Evolutionary conservation across 2,113 vertebrate genomes (phyloP), one percentile per base, ranked within the genome.

Genomic region (Copsychus sechellarum): DNA sequence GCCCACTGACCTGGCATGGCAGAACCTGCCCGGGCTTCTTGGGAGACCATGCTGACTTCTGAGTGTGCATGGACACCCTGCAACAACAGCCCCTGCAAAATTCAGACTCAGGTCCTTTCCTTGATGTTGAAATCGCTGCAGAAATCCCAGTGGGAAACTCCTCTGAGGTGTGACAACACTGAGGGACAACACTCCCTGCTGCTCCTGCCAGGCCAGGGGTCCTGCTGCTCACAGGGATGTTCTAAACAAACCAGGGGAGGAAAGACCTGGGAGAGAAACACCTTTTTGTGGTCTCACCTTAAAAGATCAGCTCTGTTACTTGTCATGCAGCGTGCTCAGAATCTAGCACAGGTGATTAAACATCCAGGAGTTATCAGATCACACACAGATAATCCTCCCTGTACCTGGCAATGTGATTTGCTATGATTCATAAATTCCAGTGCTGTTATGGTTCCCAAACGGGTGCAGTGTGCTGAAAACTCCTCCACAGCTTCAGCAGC

Each of bases 341-440:
- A 53, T 51, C 66, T 43, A 34, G 51, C 58, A 28, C 26, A 61
- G 71, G 65, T 93, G 89, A 92, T 92, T 86, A 82, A 86, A 81
- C 0, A 1, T 26, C 40, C 0, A 0, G 67, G 40, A 85, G 69
- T 47, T 38, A 25, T 79, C 34, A 85, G 76, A 84, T 93, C 88
- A 67, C 70, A 57, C 50, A 57, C 0, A 0, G 67, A 90, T 60
- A 86, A 93, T 88, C 81, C 86, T 96, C 48, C 66, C 78, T 66
- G 61, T 53, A 67, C 78, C 67, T 71, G 61, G 73, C 51, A 78
- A 53, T 1, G 13, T 1, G 4, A 45, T 48, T 79, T 38, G 14
- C 22, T 62, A 36, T 78, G 74, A 92, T 80, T 91, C 91, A 93
- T 45, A 66, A 93, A 88, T 87, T 88, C 78, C 81, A 71, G 50